Conservation (phyloP, 2,797 vertebrate genomes). For the Neosalanx taihuensis region DNA sequence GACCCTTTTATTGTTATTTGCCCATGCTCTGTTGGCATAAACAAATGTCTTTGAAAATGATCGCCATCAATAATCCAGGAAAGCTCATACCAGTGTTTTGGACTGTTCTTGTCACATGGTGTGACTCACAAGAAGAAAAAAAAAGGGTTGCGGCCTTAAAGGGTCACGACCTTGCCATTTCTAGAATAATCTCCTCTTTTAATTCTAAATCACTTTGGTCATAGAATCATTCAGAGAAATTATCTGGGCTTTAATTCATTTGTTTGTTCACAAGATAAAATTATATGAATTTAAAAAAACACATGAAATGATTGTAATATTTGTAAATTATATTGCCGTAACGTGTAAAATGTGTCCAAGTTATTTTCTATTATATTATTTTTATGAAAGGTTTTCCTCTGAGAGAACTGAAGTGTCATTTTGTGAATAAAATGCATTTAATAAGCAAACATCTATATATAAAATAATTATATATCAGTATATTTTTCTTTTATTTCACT, state of each 20-base stretch:
- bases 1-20: conserved; percentile 43
- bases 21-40: conserved; percentile 40
- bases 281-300: conserved; percentile 67
- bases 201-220: conserved; percentile 71
- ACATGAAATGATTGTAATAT: conserved; percentile 85
- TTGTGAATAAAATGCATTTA: conserved; percentile 85
- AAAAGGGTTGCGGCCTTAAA: conserved; percentile 48
- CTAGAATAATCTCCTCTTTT: conserved; percentile 57
- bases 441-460: conserved; percentile 83
- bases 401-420: conserved; percentile 81
- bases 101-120: conserved; percentile 51
- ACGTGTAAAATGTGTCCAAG: conserved; percentile 82
- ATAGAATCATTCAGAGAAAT: conserved; percentile 70
- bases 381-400: conserved; percentile 81
- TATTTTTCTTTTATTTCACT: conserved; percentile 86
- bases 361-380: conserved; percentile 89
- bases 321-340: conserved; percentile 84
- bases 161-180: conserved; percentile 54
- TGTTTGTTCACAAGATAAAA: conserved; percentile 75
- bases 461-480: conserved; percentile 80
- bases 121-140: conserved; percentile 54
- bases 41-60: conserved; percentile 46
- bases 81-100: conserved; percentile 51
- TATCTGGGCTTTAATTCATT: conserved; percentile 77
- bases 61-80: conserved; percentile 55